Base-by-base conservation (phyloP, 2,888 invertebrate genomes). In the Gastracanthus pulcherrimus region DNA sequence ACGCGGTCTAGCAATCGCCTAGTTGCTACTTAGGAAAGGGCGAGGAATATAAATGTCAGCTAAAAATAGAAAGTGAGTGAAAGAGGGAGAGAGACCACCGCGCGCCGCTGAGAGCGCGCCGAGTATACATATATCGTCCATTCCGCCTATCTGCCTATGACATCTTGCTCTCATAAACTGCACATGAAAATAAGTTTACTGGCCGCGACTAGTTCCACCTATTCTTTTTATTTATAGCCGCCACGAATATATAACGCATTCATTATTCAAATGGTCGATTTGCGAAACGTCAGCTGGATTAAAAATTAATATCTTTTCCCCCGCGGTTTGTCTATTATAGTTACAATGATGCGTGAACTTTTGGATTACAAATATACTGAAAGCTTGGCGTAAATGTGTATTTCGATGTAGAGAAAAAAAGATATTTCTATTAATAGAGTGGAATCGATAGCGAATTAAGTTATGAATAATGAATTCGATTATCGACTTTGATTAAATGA, bases 131-230 rank as follows among this genome's bases (percentile, higher is more conserved):
- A 62, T 60, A 74, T 69, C 36, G 29, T 36, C 48, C 51, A 71
- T 71, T 66, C 69, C 41, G 66, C 64, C 5, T 70, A 70, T 70
- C 70, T 48, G 5, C 48, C 11, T 78, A 55, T 79, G 79, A 71
- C 79, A 79, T 79, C 72, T 79, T 51, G 51, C 31, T 64, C 71
- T 38, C 70, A 34, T 66, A 78, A 78, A 76, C 76, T 64, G 64
- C 71, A 70, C n/a, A 31, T 78, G 64, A 38, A 71, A 72, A 71
- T 71, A 69, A 69, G 45, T 38, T n/a, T 23, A 16, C 4, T n/a
- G 34, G n/a, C 16, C 34, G 7, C n/a, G 23, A 13, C 16, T 48
- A 19, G 29, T 23, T 69, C 60, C 38, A n/a, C 11, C 55, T 34
- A 64, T 76, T 45, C 48, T 23, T 41, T 76, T 70, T 77, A 77